Conservation (phyloP, 2,888 invertebrate species). For the Rhingia campestris region DNA sequence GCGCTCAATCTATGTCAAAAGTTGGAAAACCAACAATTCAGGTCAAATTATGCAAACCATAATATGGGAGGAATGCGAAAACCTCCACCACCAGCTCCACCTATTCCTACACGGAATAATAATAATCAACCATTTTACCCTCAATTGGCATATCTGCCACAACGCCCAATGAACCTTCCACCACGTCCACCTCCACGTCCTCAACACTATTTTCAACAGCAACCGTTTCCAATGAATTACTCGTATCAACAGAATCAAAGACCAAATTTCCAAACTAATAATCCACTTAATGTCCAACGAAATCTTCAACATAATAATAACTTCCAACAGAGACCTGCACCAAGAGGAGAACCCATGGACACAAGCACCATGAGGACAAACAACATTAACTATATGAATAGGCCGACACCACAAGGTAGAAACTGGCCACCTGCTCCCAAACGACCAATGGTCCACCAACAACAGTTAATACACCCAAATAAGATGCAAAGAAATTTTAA, state of each 20-base stretch:
- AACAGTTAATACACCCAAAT: conserved; percentile 9
- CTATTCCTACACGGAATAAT: background rate
- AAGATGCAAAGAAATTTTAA: conserved; percentile 21
- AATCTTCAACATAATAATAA: conserved; percentile 3
- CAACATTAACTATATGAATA: conserved; percentile 2
- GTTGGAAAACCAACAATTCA: conserved; percentile 45
- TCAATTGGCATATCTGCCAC: conserved; percentile 6
- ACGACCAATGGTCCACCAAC: background rate
- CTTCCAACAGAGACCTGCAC: background rate
- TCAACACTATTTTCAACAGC: conserved; percentile 8
- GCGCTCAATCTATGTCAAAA: conserved; percentile 58
- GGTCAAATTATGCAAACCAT: conserved; percentile 4
- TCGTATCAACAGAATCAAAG: background rate
- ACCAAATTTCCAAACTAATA: background rate
- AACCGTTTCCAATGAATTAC: conserved; percentile 1
- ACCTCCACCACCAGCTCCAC: background rate
- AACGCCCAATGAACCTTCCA: background rate
- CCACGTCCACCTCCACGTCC: background rate
- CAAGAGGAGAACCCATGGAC: conserved; percentile 8
- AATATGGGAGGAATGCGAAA: conserved; percentile 1
- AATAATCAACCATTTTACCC: background rate
- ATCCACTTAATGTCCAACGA: background rate
- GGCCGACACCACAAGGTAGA: background rate
- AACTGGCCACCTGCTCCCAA: background rate
- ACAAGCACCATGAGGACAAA: conserved; percentile 14